These are phyloP conservation scores for Hormiphora californensis DNA, from an alignment of 37 sponge, comb jelly and placozoan species.

Conservation along the genomic window DNA sequence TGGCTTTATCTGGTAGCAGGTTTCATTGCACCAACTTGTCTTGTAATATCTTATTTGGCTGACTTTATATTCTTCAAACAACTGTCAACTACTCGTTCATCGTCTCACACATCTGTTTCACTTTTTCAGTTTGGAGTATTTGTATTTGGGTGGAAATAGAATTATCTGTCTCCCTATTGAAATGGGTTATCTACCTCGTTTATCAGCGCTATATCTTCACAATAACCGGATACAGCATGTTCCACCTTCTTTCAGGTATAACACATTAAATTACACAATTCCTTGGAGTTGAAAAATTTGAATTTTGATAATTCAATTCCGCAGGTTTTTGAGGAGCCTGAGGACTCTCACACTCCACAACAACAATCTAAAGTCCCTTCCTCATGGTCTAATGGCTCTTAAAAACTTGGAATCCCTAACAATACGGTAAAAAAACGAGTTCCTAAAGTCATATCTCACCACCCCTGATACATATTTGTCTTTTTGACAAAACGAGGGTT, in stretches of 20 bases:
- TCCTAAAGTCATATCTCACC: no score
- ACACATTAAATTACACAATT: no score
- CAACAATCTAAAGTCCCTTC: conserved; percentile 13
- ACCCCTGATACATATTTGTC: no score
- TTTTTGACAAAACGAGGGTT: no score
- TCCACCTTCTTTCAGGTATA: conserved; percentile 1
- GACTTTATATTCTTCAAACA: background rate
- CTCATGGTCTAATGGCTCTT: background rate
- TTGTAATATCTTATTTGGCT: background rate
- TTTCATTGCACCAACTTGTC: background rate
- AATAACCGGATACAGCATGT: conserved; percentile 5
- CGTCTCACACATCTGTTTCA: no score
- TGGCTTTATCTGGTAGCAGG: no score
- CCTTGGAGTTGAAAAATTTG: no score
- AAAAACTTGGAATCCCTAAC: conserved; percentile 28
- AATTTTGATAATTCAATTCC: background rate
- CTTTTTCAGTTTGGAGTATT: conserved; percentile 33
- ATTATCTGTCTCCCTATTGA: background rate
- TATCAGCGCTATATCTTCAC: conserved; percentile 47
- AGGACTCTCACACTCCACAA: conserved; percentile 13
- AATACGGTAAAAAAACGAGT: conserved; percentile 21
- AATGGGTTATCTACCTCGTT: conserved; percentile 32
- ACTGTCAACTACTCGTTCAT: background rate
- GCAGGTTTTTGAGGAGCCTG: background rate
- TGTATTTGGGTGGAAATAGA: conserved; percentile 44